Percentiles rank a stretch among this genome's conserved stretches.
phyloP scores from a whole-genome alignment of 1,140 invertebrate species.

The Oreohelix idahoensis region DNA sequence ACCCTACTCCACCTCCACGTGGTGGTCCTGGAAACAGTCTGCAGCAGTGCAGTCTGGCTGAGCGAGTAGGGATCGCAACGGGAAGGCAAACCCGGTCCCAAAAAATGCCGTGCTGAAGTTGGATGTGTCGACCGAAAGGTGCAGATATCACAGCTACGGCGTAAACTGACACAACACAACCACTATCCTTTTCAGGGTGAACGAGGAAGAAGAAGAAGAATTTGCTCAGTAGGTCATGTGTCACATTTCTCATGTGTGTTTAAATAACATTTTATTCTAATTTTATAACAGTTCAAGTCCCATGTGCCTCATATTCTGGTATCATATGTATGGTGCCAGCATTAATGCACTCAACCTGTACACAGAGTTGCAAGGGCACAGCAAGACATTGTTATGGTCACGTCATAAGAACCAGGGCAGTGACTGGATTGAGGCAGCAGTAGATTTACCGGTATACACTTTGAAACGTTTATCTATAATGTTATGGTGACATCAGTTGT shows the following conservation, averaged over 20 bases:
- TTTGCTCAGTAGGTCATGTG: too few relatives aligned
- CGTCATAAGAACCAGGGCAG: slow-evolving; percentile 62
- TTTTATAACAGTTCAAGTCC: slow-evolving; percentile 48
- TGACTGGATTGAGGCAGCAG: slow-evolving; percentile 62
- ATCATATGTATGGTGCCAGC: slow-evolving; percentile 66
- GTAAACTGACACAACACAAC: too few relatives aligned
- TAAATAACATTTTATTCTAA: not conserved
- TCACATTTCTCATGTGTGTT: not conserved
- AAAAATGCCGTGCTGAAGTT: too few relatives aligned
- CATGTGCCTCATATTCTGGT: slow-evolving; percentile 78
- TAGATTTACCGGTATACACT: slow-evolving; percentile 46
- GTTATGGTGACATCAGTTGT: too few relatives aligned
- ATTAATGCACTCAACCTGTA: slow-evolving; percentile 68
- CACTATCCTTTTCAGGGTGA: too few relatives aligned
- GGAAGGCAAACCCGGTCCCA: too few relatives aligned
- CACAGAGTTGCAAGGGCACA: slow-evolving; percentile 8
- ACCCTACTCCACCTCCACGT: too few relatives aligned
- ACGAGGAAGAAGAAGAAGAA: not conserved
- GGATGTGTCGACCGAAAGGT: too few relatives aligned
- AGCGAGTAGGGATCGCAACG: too few relatives aligned
- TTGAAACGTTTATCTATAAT: not conserved
- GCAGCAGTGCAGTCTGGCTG: too few relatives aligned
- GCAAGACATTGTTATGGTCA: slow-evolving; percentile 50
- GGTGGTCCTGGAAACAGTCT: too few relatives aligned
- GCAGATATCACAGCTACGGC: too few relatives aligned